Conservation (phyloP, 1,140 invertebrate species). For the Orussus abietinus region DNA sequence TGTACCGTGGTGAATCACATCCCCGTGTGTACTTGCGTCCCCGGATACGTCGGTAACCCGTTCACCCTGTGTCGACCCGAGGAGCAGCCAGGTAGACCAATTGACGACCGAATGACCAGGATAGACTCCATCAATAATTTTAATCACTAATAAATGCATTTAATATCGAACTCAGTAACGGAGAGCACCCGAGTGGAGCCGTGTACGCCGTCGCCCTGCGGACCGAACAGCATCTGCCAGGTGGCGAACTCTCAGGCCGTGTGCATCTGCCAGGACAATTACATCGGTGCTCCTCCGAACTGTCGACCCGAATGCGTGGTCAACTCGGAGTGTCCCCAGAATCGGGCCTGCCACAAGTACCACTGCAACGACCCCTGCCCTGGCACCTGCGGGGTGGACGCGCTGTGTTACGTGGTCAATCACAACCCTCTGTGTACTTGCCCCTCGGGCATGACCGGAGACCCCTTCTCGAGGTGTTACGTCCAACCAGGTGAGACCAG, state of each 20-base stretch:
- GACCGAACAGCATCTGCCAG: conserved; percentile 57
- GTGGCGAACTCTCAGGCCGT: conserved; percentile 52
- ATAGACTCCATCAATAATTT: too few relatives aligned
- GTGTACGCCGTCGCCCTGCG: conserved; percentile 56
- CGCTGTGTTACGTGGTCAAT: conserved; percentile 72
- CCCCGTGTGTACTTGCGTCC: conserved; percentile 62
- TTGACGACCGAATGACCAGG: too few relatives aligned
- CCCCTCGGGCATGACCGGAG: conserved; percentile 61
- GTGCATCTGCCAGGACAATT: conserved; percentile 57
- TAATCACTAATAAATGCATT: too few relatives aligned
- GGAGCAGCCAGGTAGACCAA: conserved; percentile 27
- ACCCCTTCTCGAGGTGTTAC: conserved; percentile 65
- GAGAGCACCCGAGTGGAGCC: too few relatives aligned
- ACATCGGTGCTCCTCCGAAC: conserved; percentile 61
- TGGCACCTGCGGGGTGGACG: conserved; percentile 72
- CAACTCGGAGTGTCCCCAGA: conserved; percentile 74
- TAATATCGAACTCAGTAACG: too few relatives aligned
- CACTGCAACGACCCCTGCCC: conserved; percentile 76
- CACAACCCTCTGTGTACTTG: conserved; percentile 74
- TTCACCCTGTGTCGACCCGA: conserved; percentile 52
- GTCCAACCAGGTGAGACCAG: conserved; percentile 30
- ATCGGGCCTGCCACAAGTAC: conserved; percentile 71
- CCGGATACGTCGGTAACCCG: conserved; percentile 58
- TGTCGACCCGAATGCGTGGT: conserved; percentile 77
- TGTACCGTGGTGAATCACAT: conserved; percentile 64